phyloP scores from a whole-genome alignment of 2,797 vertebrate species.

The Microhierax caerulescens region DNA sequence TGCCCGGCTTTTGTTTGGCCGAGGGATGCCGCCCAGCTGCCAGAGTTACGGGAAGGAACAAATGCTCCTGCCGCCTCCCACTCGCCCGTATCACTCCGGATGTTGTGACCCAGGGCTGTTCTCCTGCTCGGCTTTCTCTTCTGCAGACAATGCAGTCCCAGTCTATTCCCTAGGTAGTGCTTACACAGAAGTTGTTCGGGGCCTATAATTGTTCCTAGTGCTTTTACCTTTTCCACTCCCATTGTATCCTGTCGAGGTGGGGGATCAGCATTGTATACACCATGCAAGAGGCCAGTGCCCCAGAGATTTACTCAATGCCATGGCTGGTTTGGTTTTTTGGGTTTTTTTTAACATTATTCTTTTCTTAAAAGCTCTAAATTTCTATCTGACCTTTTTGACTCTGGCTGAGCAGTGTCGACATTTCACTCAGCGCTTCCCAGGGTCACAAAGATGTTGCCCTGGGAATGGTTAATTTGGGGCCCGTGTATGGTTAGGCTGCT shows the following conservation, averaged over 20 bases:
- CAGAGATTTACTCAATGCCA: background rate
- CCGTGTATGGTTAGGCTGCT: background rate
- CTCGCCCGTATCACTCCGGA: fast-evolving
- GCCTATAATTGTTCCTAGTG: background rate
- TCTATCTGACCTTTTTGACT: background rate
- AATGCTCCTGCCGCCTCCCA: background rate
- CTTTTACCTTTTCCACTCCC: conserved; percentile 13
- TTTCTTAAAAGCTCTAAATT: background rate
- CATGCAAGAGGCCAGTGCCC: background rate
- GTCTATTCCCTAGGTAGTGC: background rate
- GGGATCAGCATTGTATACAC: background rate
- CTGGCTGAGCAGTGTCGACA: background rate
- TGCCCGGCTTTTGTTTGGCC: background rate
- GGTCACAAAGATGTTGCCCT: background rate
- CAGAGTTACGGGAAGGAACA: background rate
- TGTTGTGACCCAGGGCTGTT: background rate
- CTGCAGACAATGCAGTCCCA: background rate
- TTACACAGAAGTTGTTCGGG: background rate
- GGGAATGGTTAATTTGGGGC: background rate
- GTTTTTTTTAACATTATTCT: background rate
- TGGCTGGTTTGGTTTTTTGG: fast-evolving
- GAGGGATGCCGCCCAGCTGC: background rate
- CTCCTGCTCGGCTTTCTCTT: background rate
- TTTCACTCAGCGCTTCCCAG: background rate
- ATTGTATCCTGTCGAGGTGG: background rate